Conservation (phyloP, 2,113 vertebrate genomes). For the Ascaphus truei region DNA sequence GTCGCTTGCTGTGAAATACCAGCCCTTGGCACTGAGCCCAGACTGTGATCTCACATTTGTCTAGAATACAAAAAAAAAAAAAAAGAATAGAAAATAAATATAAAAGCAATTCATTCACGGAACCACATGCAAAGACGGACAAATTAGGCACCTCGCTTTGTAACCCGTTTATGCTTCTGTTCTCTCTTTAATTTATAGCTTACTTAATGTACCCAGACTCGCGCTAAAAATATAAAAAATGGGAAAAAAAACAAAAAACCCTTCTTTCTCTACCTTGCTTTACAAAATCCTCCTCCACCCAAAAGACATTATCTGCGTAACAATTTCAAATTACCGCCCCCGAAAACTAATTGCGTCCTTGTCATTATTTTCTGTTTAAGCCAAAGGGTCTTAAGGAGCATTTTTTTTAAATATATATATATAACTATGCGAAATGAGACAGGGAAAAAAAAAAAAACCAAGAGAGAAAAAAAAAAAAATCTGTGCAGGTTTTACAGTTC, state of each 20-base stretch:
- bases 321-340: constrained; percentile 43
- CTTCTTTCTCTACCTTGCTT: constrained; percentile 64
- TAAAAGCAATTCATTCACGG: constrained; percentile 66
- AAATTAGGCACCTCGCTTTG: constrained; percentile 70
- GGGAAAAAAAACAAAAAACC: constrained; percentile 45
- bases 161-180: constrained; percentile 62
- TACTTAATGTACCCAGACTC: not conserved
- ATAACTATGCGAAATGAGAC: constrained; percentile 66
- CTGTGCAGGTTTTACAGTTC: constrained; percentile 67
- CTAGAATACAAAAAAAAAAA: constrained; percentile 81
- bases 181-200: constrained; percentile 35
- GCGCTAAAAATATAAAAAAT: constrained; percentile 13
- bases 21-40: constrained; percentile 85
- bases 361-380: constrained; percentile 65
- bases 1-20: constrained; percentile 84
- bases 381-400: constrained; percentile 69
- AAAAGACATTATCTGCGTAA: constrained; percentile 53
- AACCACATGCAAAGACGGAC: constrained; percentile 76
- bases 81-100: constrained; percentile 34
- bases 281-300: constrained; percentile 41
- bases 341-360: constrained; percentile 59
- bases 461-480: constrained; percentile 45
- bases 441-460: constrained; percentile 58
- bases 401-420: too few relatives aligned
- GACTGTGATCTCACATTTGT: constrained; percentile 85